Percentiles rank a stretch among this genome's conserved stretches.
phyloP scores from a whole-genome alignment of 2,113 vertebrate species.

The Pristiophorus japonicus region DNA sequence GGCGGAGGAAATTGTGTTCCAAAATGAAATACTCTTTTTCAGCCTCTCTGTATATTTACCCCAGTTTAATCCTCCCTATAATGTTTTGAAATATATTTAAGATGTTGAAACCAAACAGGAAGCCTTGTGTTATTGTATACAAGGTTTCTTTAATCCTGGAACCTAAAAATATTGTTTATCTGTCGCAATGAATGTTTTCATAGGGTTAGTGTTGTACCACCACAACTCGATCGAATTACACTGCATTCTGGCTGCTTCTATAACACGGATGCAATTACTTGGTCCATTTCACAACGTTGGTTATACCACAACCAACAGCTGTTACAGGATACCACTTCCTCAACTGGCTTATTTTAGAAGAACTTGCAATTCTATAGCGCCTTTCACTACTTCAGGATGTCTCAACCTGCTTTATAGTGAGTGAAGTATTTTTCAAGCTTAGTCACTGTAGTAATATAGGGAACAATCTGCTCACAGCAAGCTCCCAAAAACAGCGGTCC shows the following conservation, averaged over 20 bases:
- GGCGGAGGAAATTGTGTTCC: neutral
- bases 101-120: constrained; percentile 30
- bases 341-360: neutral
- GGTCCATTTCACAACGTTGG: neutral
- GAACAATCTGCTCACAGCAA: neutral
- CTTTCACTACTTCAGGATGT: neutral
- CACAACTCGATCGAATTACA: neutral
- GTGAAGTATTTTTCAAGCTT: neutral
- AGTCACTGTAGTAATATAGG: neutral
- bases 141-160: neutral
- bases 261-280: neutral
- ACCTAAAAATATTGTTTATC: neutral
- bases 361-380: neutral
- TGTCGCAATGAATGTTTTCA: neutral
- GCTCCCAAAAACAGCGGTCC: neutral
- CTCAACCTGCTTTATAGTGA: neutral
- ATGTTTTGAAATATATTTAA: neutral
- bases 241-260: neutral
- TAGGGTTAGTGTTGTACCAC: no score
- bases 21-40: neutral
- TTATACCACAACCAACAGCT: neutral
- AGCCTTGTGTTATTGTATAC: neutral
- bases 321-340: neutral
- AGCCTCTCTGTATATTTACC: neutral
- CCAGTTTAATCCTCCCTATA: neutral